phyloP scores from a whole-genome alignment of 2,113 vertebrate species.

The Terrapene triunguis region DNA sequence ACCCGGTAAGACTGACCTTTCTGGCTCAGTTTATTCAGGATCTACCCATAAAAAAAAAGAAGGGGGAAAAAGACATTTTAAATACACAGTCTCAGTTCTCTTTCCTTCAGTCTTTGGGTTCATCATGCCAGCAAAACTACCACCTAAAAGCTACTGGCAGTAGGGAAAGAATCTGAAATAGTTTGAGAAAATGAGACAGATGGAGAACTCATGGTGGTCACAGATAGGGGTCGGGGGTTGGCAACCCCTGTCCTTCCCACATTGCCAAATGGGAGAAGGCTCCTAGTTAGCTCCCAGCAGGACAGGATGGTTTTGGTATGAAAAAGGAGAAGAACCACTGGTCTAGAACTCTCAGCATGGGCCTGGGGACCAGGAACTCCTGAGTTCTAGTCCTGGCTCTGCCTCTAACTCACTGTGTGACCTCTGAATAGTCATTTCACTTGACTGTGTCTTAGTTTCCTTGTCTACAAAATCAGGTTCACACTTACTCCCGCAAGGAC shows the following conservation, averaged over 20 bases:
- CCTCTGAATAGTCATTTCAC: background rate
- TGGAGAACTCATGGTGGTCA: background rate
- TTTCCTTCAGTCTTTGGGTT: background rate
- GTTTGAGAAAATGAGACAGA: background rate
- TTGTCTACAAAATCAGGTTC: rapidly evolving
- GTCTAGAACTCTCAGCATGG: background rate
- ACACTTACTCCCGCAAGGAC: background rate
- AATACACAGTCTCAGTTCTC: background rate
- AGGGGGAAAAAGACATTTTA: background rate
- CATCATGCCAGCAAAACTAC: background rate
- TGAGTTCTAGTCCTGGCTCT: background rate
- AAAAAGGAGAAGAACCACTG: background rate
- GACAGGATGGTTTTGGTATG: background rate
- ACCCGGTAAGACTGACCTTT: constrained; percentile 91
- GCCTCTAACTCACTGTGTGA: background rate
- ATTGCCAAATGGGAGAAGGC: background rate
- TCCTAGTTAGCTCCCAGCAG: background rate
- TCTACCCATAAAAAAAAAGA: constrained; percentile 75
- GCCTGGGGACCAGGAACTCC: background rate
- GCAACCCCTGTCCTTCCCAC: background rate
- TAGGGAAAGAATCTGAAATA: background rate
- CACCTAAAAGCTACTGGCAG: background rate
- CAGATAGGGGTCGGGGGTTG: background rate
- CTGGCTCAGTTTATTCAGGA: constrained; percentile 89
- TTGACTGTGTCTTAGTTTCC: background rate